Percentiles rank a stretch among this genome's conserved stretches.
phyloP scores from a whole-genome alignment of 2,113 vertebrate species.

The Riparia riparia region DNA sequence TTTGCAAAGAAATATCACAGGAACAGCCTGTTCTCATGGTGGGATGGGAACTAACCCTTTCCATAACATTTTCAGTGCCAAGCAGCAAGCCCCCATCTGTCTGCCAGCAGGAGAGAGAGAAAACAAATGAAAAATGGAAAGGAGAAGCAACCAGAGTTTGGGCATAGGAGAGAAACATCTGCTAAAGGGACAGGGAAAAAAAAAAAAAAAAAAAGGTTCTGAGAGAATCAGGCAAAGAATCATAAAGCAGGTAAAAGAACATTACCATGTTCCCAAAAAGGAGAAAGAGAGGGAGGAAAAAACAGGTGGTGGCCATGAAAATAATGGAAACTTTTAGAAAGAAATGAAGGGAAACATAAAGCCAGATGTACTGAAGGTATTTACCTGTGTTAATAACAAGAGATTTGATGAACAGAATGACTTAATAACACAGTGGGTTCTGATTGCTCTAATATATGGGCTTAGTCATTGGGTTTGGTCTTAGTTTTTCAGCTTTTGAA shows the following conservation, averaged over 20 bases:
- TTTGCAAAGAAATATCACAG: constrained; percentile 59
- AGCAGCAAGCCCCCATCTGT: constrained; percentile 51
- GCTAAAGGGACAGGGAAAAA: not conserved
- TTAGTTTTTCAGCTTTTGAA: not conserved
- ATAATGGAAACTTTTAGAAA: not conserved
- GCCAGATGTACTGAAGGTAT: not conserved
- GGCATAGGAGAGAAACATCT: constrained; percentile 39
- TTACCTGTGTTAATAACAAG: not conserved
- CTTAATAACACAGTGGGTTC: not conserved
- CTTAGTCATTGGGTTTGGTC: not conserved
- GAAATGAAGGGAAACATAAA: not conserved
- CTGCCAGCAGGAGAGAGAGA: constrained; percentile 44
- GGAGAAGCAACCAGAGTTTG: not conserved
- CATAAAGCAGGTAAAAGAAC: not conserved
- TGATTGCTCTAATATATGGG: not conserved
- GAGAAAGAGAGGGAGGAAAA: accelerated
- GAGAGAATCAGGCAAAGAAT: not conserved
- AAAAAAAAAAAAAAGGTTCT: not conserved
- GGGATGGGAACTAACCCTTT: constrained; percentile 45
- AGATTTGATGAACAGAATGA: not conserved
- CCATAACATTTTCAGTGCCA: constrained; percentile 47
- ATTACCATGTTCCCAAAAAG: not conserved
- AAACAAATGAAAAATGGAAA: constrained; percentile 56
- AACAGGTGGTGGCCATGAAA: not conserved
- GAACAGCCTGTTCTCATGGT: constrained; percentile 60